These are phyloP conservation scores for Diaperis boleti DNA, from an alignment of 2,888 invertebrate species.

Conservation along the genomic window DNA sequence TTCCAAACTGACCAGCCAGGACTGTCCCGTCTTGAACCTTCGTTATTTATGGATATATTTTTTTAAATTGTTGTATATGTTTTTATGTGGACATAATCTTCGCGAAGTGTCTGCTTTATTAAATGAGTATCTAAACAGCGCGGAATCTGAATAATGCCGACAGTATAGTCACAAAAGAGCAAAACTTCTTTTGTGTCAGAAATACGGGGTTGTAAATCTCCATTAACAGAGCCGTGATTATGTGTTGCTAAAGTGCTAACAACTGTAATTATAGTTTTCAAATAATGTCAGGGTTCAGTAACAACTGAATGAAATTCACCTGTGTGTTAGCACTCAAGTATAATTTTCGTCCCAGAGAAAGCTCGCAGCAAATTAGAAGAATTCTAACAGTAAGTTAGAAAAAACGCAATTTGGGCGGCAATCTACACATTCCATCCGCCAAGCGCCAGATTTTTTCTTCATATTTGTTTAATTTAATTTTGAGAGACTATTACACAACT, in stretches of 20 bases:
- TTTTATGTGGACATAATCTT: no score
- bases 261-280: neutral
- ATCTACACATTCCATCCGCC: neutral
- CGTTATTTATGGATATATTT: neutral
- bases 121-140: neutral
- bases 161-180: neutral
- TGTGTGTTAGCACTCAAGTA: neutral
- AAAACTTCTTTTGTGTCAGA: no score
- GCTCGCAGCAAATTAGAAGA: no score
- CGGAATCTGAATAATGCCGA: conserved; percentile 3
- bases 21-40: neutral
- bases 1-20: neutral
- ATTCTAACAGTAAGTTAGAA: no score
- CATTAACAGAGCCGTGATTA: no score
- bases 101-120: neutral
- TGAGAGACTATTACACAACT: conserved; percentile 4
- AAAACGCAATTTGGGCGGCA: no score
- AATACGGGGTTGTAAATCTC: no score
- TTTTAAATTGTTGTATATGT: no score
- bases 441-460: neutral
- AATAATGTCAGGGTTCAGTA: neutral
- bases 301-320: neutral
- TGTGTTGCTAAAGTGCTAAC: neutral
- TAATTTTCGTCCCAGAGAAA: no score
- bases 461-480: conserved; percentile 19